phyloP scores from a whole-genome alignment of 2,888 invertebrate genomes.

The Idaea dimidiata region DNA sequence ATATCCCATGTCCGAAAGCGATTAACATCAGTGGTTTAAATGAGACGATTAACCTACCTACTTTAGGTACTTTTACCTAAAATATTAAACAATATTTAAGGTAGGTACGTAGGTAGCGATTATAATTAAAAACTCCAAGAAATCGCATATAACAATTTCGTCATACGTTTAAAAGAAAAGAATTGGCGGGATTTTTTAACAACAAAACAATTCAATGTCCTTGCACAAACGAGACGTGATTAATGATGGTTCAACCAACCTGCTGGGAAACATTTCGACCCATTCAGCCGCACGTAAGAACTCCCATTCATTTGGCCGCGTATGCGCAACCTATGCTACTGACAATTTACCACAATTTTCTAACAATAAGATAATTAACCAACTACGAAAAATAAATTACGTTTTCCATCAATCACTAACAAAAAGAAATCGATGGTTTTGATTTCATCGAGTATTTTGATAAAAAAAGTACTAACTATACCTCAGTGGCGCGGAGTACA shows the following conservation, averaged over 20 bases:
- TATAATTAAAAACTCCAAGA: not conserved
- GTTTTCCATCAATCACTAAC: slow-evolving; percentile 56
- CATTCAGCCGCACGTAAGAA: slow-evolving; percentile 50
- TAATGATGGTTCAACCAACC: slow-evolving; percentile 48
- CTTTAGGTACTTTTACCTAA: too few species aligned
- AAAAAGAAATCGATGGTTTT: slow-evolving; percentile 14
- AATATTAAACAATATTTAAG: too few species aligned
- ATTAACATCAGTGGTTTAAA: too few species aligned
- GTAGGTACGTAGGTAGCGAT: not conserved
- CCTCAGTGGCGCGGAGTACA: too few species aligned
- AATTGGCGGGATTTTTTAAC: slow-evolving; percentile 38
- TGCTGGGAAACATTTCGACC: slow-evolving; percentile 47
- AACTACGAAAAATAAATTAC: slow-evolving; percentile 54
- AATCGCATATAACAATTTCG: not conserved
- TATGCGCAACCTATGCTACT: not conserved
- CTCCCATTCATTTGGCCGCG: slow-evolving; percentile 43
- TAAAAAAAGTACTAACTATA: too few species aligned
- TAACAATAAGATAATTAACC: slow-evolving; percentile 71
- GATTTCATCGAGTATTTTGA: too few species aligned
- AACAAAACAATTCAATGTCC: slow-evolving; percentile 47
- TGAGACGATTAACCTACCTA: too few species aligned
- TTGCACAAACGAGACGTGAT: slow-evolving; percentile 67
- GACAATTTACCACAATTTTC: slow-evolving; percentile 10
- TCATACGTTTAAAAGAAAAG: slow-evolving; percentile 17
- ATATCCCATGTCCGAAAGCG: too few species aligned